Percentiles rank a stretch among this genome's conserved stretches.
Conservation (phyloP, 2,797 vertebrate genomes). For the Microctenopoma stevenorrisi region DNA sequence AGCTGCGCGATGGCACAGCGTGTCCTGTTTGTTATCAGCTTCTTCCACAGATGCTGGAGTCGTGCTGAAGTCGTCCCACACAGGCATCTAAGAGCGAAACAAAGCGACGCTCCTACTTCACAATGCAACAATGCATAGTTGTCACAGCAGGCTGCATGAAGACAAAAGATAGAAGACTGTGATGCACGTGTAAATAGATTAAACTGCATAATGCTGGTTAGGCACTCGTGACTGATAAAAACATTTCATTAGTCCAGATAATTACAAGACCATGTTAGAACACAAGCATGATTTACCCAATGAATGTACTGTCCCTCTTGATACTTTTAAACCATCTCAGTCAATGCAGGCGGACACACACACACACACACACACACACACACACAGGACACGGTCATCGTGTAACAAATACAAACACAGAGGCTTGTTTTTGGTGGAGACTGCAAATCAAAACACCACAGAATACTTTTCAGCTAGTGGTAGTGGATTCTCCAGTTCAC, state of each 20-base stretch:
- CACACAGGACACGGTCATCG: neutral
- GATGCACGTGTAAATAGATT: slow-evolving; percentile 28
- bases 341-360: neutral
- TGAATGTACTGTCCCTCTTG: neutral
- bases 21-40: slow-evolving; percentile 14
- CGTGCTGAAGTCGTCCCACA: slow-evolving; percentile 6
- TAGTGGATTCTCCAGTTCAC: slow-evolving; percentile 16
- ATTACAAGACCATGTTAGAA: neutral
- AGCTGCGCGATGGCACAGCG: slow-evolving; percentile 9
- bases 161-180: slow-evolving; percentile 1
- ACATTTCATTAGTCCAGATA: slow-evolving; percentile 21
- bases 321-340: neutral
- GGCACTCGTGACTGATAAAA: slow-evolving; percentile 33
- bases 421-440: neutral
- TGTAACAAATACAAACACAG: slow-evolving; percentile 14
- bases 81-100: neutral
- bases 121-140: slow-evolving; percentile 10
- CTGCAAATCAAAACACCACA: slow-evolving; percentile 11
- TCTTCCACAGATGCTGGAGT: slow-evolving; percentile 14
- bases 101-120: slow-evolving; percentile 30
- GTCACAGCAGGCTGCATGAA: slow-evolving; percentile 5
- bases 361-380: neutral
- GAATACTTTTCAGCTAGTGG: slow-evolving; percentile 2
- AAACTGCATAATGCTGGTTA: slow-evolving; percentile 3
- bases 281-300: neutral